These are phyloP conservation scores for Hypselothyrea guttata DNA, from an alignment of 2,888 invertebrate genomes.

Conservation along the genomic window DNA sequence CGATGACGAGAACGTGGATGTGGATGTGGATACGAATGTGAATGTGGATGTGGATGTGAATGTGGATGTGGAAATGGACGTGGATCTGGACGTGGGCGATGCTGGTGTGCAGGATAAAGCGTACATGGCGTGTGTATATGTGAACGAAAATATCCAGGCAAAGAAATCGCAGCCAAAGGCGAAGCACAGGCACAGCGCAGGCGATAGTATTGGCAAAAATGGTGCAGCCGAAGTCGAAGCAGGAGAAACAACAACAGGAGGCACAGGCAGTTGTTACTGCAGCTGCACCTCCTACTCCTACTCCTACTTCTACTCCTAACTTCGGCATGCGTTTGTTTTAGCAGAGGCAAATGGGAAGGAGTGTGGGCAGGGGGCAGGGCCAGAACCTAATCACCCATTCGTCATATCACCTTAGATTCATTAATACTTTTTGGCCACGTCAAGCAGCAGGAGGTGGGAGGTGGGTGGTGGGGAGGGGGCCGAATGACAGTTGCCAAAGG, in stretches of 20 bases:
- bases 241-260: neutral
- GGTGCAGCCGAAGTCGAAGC: constrained; percentile 24
- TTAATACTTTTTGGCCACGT: constrained; percentile 50
- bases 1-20: constrained; percentile 37
- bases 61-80: too few species aligned
- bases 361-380: constrained; percentile 15
- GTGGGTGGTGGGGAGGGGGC: too few species aligned
- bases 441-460: too few species aligned
- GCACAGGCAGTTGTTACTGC: constrained; percentile 7
- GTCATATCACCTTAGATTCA: constrained; percentile 75
- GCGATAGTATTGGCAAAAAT: constrained; percentile 50
- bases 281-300: too few species aligned
- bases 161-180: constrained; percentile 72
- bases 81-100: constrained; percentile 20
- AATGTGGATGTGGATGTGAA: too few species aligned
- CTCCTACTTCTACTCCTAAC: too few species aligned
- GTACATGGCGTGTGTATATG: constrained; percentile 6
- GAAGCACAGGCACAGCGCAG: constrained; percentile 25
- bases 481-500: neutral
- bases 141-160: constrained; percentile 62
- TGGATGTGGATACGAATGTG: too few species aligned
- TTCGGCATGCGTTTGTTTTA: constrained; percentile 21
- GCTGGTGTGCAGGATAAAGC: constrained; percentile 6
- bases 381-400: constrained; percentile 77
- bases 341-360: constrained; percentile 28